Base-by-base conservation (phyloP, 2,113 vertebrate species). In the Oryzias woworae region DNA sequence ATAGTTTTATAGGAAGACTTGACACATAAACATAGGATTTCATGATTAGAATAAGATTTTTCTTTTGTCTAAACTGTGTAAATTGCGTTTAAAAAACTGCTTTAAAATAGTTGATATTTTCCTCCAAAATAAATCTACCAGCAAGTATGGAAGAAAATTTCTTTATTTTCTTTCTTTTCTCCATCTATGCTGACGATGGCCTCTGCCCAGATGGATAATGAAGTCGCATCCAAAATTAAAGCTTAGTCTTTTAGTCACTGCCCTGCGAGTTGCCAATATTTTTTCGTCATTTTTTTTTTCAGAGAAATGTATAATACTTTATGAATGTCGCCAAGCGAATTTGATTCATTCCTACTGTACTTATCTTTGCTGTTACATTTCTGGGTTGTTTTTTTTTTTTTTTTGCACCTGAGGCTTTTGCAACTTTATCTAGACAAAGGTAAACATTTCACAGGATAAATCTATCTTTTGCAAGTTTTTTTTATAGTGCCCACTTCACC, bases 141-240 rank as follows among this genome's bases (percentile, higher is more conserved):
- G 31, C 31, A 10, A 8, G 7, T 36, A 36, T 36, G 31, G 12
- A 36, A 8, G 10, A 10, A 36, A 36, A 36, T 31, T 2, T 36
- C 31, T 36, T 36, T 36, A 10, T 36, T 36, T 36, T 36, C 1
- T 15, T 58, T 5, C 41, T 1, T 2, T 54, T 17, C 8, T 46
- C 15, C 22, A 2, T 49, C 14, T 41, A 7, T 28, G 17, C 53
- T 42, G 43, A 16, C 45, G 26, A 65, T 58, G 47, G 49, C 42
- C 7, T 58, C 20, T 5, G 24, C 15, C n/a, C 4, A 5, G 50
- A 42, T 46, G n/a, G 46, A 13, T 53, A 5, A 77, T 23, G n/a
- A 65, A 22, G 22, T 65, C 6, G 15, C 67, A 62, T 58, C 44
- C 28, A 71, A 73, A 62, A 78, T 77, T 50, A 55, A 51, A 60